These are phyloP conservation scores for Pao palembangensis DNA, from an alignment of 2,113 vertebrate species.

Conservation along the genomic window DNA sequence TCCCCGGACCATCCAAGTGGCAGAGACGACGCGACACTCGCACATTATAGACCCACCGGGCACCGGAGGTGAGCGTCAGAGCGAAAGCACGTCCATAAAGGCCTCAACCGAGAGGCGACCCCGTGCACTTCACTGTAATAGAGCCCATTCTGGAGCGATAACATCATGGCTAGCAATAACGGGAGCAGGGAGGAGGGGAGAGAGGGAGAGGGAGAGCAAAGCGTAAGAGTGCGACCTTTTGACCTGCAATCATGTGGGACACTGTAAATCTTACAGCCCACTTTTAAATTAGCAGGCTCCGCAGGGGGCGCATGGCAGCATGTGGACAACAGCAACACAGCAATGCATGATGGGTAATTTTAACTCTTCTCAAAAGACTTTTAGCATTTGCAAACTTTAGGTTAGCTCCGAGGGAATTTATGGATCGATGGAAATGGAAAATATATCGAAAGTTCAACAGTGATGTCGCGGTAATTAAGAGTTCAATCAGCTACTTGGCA, in stretches of 20 bases:
- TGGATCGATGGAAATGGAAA: no score
- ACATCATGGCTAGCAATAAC: slow-evolving; percentile 6
- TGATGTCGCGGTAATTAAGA: background rate
- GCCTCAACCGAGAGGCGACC: background rate
- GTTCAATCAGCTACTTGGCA: background rate
- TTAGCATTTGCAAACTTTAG: no score
- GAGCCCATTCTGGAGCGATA: slow-evolving; percentile 12
- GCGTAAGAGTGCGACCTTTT: slow-evolving; percentile 4
- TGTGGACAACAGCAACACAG: no score
- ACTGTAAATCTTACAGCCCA: slow-evolving; percentile 10
- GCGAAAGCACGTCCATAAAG: background rate
- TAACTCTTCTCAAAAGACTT: no score
- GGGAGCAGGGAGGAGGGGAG: background rate
- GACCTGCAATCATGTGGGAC: slow-evolving; percentile 11
- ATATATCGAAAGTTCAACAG: no score
- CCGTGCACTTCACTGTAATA: slow-evolving; percentile 5
- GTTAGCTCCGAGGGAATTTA: no score
- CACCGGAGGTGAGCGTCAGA: slow-evolving; percentile 16
- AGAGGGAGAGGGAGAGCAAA: slow-evolving; percentile 6
- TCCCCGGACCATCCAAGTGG: background rate
- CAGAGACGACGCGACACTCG: slow-evolving; percentile 1
- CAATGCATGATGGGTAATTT: no score
- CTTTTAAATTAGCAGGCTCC: slow-evolving; percentile 5
- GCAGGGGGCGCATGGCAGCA: background rate
- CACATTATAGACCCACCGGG: slow-evolving; percentile 18